Conservation (phyloP, 1,140 invertebrate species). For the Cotesia typhae region DNA sequence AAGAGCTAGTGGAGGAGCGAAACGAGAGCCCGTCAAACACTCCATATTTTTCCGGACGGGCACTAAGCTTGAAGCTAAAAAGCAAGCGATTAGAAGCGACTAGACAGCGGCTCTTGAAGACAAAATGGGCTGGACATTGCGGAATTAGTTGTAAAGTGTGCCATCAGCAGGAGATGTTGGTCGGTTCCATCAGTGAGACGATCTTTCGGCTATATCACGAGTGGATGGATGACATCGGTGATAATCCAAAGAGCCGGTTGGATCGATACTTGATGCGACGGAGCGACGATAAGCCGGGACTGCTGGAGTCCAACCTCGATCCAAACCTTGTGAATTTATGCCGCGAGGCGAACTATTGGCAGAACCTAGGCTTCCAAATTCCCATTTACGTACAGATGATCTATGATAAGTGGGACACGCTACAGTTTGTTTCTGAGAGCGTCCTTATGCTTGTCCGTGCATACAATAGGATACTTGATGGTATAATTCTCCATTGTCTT, state of each 20-base stretch:
- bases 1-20: constrained; percentile 73
- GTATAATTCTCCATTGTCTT: constrained; percentile 39
- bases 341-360: constrained; percentile 76
- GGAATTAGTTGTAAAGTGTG: constrained; percentile 76
- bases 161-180: constrained; percentile 73
- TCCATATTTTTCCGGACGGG: constrained; percentile 77
- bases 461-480: constrained; percentile 81
- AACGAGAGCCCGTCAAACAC: constrained; percentile 71
- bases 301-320: constrained; percentile 84
- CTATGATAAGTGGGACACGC: constrained; percentile 70
- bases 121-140: constrained; percentile 76
- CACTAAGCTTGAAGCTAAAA: constrained; percentile 71
- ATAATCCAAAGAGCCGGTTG: constrained; percentile 70
- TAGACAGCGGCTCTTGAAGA: constrained; percentile 72
- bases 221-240: constrained; percentile 71
- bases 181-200: constrained; percentile 73
- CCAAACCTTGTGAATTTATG: constrained; percentile 69
- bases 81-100: constrained; percentile 70
- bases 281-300: constrained; percentile 68
- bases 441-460: constrained; percentile 78
- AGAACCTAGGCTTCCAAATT: constrained; percentile 72
- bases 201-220: constrained; percentile 71
- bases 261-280: constrained; percentile 77
- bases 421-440: constrained; percentile 76
- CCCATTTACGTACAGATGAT: constrained; percentile 71